phyloP scores from a whole-genome alignment of 2,888 invertebrate genomes.

The Caenorhabditis japonica region DNA sequence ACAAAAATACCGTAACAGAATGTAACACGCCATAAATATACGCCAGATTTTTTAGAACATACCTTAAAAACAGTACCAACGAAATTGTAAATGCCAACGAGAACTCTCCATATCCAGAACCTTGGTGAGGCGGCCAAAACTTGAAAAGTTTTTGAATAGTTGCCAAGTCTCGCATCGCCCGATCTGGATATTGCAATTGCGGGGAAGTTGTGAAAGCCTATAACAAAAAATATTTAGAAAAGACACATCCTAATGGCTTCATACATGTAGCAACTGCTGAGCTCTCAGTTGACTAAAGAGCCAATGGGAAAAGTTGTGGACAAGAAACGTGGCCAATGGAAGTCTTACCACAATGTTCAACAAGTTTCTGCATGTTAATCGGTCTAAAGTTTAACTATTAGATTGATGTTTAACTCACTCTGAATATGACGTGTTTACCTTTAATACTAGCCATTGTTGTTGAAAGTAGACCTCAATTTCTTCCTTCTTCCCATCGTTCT shows the following conservation, averaged over 20 bases:
- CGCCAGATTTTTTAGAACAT: neutral
- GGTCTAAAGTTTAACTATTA: too few relatives aligned
- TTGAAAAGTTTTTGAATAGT: conserved; percentile 37
- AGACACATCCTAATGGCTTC: too few relatives aligned
- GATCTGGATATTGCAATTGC: conserved; percentile 7
- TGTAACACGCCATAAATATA: neutral
- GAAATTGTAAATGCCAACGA: conserved; percentile 30
- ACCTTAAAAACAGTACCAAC: conserved; percentile 36
- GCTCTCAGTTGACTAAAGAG: conserved; percentile 5
- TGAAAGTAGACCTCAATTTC: too few relatives aligned
- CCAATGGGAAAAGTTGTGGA: conserved; percentile 38
- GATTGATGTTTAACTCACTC: too few relatives aligned
- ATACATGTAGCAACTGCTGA: conserved; percentile 18
- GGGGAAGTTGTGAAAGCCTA: conserved; percentile 30
- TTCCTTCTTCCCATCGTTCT: too few relatives aligned
- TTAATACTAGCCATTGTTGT: too few relatives aligned
- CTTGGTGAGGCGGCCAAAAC: conserved; percentile 46
- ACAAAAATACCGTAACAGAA: neutral
- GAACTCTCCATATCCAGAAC: conserved; percentile 33
- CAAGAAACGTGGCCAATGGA: conserved; percentile 28
- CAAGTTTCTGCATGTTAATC: conserved; percentile 5
- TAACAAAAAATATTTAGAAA: neutral
- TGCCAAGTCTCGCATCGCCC: conserved; percentile 19
- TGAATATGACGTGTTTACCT: too few relatives aligned
- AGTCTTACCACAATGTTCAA: conserved; percentile 22